Base-by-base conservation (phyloP, 2,888 invertebrate genomes). In the Apamea epomidion region DNA sequence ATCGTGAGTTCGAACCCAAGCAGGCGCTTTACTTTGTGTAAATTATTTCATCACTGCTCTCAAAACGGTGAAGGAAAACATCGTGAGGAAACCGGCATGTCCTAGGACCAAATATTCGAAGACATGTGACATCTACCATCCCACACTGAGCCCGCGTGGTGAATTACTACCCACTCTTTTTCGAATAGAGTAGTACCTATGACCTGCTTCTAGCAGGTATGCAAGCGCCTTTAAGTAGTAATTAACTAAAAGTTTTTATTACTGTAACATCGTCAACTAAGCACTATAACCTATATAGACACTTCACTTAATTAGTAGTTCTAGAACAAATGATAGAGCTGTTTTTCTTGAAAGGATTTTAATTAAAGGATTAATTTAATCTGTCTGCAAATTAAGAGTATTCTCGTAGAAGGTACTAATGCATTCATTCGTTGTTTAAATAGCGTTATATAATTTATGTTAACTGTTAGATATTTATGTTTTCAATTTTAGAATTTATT, bases 161-260 rank as follows among this genome's bases (percentile, higher is more conserved):
- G n/a, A n/a, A n/a, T n/a, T n/a, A n/a, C n/a, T n/a, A n/a, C n/a
- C n/a, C n/a, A n/a, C n/a, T n/a, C n/a, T n/a, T n/a, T n/a, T n/a
- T n/a, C n/a, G n/a, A n/a, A n/a, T n/a, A n/a, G n/a, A n/a, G n/a
- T n/a, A n/a, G n/a, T n/a, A n/a, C n/a, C n/a, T n/a, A n/a, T n/a
- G n/a, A n/a, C n/a, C n/a, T n/a, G n/a, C n/a, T n/a, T n/a, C n/a
- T n/a, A 74, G 32, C 58, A 14, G n/a, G 10, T n/a, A 3, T 29
- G 29, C 4, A 60, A 21, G 18, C 42, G 2, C 70, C 21, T 29
- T 80, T 60, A 76, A 21, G 18, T 64, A 54, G 69, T 48, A 79
- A 70, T 79, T 84, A 58, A 25, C 21, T 58, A 42, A 21, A 79
- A 84, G 37, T 65, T 84, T 79, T 80, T 51, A 81, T 58, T 32